These are phyloP conservation scores for Chrysochloris asiatica DNA, from an alignment of 2,113 vertebrate species.

Conservation along the genomic window DNA sequence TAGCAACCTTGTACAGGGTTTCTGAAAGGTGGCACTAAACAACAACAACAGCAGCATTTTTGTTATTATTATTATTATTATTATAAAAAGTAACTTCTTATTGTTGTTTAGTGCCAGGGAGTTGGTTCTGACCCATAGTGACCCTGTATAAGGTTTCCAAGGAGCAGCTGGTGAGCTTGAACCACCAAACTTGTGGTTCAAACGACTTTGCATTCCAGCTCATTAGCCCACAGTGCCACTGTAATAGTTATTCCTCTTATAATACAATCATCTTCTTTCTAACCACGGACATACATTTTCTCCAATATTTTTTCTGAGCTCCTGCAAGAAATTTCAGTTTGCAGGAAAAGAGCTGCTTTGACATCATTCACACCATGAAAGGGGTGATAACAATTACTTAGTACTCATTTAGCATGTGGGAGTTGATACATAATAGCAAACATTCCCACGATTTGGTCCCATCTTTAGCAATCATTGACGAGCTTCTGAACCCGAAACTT, in stretches of 20 bases:
- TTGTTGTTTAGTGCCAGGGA: too few relatives aligned
- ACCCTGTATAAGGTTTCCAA: too few relatives aligned
- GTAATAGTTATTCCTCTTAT: neutral
- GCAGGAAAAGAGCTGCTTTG: neutral
- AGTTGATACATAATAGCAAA: neutral
- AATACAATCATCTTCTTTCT: neutral
- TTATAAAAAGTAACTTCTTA: neutral
- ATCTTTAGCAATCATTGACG: neutral
- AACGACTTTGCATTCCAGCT: too few relatives aligned
- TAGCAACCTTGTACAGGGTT: too few relatives aligned
- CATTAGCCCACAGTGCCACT: too few relatives aligned
- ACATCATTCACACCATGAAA: neutral
- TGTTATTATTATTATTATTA: neutral
- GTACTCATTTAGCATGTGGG: neutral
- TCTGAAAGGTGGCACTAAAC: too few relatives aligned
- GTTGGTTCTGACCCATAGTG: too few relatives aligned
- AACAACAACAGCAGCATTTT: too few relatives aligned
- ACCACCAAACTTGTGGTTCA: too few relatives aligned
- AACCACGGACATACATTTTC: neutral
- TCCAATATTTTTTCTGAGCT: neutral
- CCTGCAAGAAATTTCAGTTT: neutral
- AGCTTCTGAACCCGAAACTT: neutral
- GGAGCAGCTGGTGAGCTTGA: too few relatives aligned
- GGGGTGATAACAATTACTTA: neutral
- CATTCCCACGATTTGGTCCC: neutral